Evolutionary conservation across 2,797 vertebrate genomes (phyloP).

Genomic region (Erethizon dorsatum): DNA sequence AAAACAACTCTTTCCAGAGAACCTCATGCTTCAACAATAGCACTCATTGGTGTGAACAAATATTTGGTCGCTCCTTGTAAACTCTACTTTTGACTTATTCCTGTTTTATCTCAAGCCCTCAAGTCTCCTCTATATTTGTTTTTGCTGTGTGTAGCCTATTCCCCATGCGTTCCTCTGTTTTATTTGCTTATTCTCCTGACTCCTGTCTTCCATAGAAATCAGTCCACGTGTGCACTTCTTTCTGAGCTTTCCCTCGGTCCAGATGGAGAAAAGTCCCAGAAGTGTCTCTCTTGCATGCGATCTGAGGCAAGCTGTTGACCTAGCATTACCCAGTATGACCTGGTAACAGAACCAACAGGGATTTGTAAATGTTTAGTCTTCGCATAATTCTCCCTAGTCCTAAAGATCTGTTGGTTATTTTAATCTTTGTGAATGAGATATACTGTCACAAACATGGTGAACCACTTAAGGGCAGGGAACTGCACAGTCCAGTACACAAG

Average conservation of each 20-base stretch:
- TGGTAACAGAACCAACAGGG: not conserved
- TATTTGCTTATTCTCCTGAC: not conserved
- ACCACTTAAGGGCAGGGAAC: not conserved
- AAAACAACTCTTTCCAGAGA: not conserved
- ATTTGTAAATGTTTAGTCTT: not conserved
- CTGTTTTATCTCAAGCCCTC: not conserved
- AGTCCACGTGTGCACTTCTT: not conserved
- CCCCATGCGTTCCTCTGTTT: not conserved
- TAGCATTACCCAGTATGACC: not conserved
- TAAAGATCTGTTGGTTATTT: conserved; percentile 1
- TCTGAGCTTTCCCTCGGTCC: not conserved
- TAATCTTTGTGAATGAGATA: not conserved
- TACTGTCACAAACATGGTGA: not conserved
- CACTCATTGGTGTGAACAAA: not conserved
- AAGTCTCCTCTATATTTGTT: not conserved
- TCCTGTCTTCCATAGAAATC: not conserved
- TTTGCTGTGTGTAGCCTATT: not conserved
- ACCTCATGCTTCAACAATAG: not conserved
- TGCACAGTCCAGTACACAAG: not conserved
- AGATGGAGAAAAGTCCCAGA: not conserved
- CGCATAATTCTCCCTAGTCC: not conserved
- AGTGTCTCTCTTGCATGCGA: not conserved
- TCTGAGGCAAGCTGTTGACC: not conserved
- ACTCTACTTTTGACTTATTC: not conserved
- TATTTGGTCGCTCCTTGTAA: not conserved